Base-by-base conservation (phyloP, 2,113 vertebrate species). In the Jaculus jaculus region DNA sequence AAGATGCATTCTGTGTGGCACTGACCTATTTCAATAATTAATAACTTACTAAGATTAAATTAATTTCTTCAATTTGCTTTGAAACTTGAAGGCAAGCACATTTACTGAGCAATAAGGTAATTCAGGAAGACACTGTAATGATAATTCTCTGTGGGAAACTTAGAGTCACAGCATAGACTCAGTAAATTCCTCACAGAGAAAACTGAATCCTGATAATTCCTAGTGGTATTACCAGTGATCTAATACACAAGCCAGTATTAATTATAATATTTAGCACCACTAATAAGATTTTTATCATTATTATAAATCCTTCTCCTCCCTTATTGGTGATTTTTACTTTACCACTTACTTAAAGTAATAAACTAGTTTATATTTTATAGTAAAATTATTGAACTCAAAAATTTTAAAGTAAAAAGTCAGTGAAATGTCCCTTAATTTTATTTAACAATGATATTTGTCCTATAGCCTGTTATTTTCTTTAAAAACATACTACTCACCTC, bases 101-200 rank as follows among this genome's bases (percentile, higher is more conserved):
- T n/a, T 85, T 72, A 86, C 79, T 87, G 34, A 89, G 92, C 87
- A 95, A 16, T 72, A 63, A 94, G 42, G 83, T 87, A 77, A 92
- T 54, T 90, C 61, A 42, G 54, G 82, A n/a, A 80, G 94, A 71
- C 79, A 42, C 1, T 12, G 51, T 34, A 63, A 85, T 80, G 39
- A 77, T 66, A 93, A 81, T 80, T 90, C 90, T 94, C 87, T 69
- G 85, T 87, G 30, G 94, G 83, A 90, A 90, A 97, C 95, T 93
- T 47, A 90, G 30, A 93, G 96, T 79, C 90, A 78, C 77, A 79
- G 82, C 72, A 75, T 75, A 94, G 71, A 58, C 90, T 80, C 87
- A n/a, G n/a, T 2, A 68, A 68, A 65, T 42, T 92, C 96, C 83
- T 82, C n/a, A 63, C 73, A 80, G 91, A 96, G 30, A 66, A 93